Base-by-base conservation (phyloP, 2,797 vertebrate species). In the Enteromius trimaculatus region DNA sequence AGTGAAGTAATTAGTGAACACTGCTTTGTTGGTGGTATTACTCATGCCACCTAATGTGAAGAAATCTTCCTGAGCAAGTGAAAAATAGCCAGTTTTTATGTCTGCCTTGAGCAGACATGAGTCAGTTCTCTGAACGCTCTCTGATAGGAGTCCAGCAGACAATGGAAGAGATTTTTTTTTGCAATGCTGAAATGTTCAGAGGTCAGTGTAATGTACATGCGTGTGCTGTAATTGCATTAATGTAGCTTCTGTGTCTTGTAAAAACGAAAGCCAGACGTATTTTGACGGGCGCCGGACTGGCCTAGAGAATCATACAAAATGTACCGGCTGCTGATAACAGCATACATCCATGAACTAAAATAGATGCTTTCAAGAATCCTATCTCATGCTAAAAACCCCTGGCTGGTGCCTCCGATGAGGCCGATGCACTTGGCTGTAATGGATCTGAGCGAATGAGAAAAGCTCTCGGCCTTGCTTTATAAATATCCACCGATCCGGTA, bases 341-440 rank as follows among this genome's bases (percentile, higher is more conserved):
- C 91, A 83, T 75, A 86, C 87, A 89, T 87, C 91, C 91, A 64
- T 51, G 88, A 92, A 95, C 94, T 92, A 95, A 96, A 96, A 96
- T 94, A 96, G 95, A 94, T 90, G 93, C 93, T 94, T 95, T 93
- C 91, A 94, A 90, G 92, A 92, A 92, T 91, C 91, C 90, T 93
- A 92, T 93, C 92, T 92, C 83, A 68, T 88, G 90, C 90, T 93
- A 91, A 93, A 93, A 94, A 91, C 89, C 89, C 91, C 88, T 85
- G 72, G 81, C 26, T 82, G 65, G 87, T 89, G 90, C 89, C 88
- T 74, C 82, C 81, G 86, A 82, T 86, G 76, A 80, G 87, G 88
- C 90, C 31, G 47, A n/a, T 39, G 31, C 80, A 80, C 86, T 84
- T 42, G 84, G 23, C 80, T 72, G 84, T 93, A 94, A 95, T 95